Base-by-base conservation (phyloP, 2,113 vertebrate genomes). In the Cynoglossus semilaevis region DNA sequence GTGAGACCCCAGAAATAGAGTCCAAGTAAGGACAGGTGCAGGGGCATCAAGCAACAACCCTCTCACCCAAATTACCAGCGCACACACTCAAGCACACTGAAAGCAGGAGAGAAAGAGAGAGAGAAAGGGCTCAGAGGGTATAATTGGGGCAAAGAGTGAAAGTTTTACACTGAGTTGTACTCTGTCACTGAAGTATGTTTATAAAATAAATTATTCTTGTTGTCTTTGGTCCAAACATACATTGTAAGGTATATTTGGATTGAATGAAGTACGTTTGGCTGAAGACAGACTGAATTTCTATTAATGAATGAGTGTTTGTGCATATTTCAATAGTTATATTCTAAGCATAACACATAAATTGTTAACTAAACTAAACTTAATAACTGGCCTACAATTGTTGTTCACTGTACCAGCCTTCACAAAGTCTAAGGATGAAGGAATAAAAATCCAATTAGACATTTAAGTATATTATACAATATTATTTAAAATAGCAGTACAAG, bases 1-100 rank as follows among this genome's bases (percentile, higher is more conserved):
- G 61, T 36, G 35, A 77, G 53, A 75, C 67, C 81, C 81, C 77
- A 80, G 64, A 70, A 81, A 79, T 46, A 68, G 78, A 76, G 74
- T 51, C 60, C 45, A 55, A 74, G 63, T 13, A 74, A 80, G 52
- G 42, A 82, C 77, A 76, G 74, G 77, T 76, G 74, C 70, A 81
- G 54, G 67, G 76, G 67, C 48, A 68, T 67, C 62, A 67, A 35
- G 41, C 54, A 55, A 54, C 57, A 63, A 35, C 61, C 40, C 65
- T 41, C 40, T 34, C 17, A 0, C 10, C 64, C 57, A 72, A 63
- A 72, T 66, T 63, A 74, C 61, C 65, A 67, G 10, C 45, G 35
- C 60, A 52, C 49, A 44, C 14, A 51, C 12, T 55, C 40, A 36
- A 29, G 54, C 7, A 62, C 12, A 52, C 29, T 14, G 5, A 38